Evolutionary conservation across 2,888 invertebrate genomes (phyloP), one percentile per base, ranked within the genome.

Genomic region (Drosophila austrosaltans): DNA sequence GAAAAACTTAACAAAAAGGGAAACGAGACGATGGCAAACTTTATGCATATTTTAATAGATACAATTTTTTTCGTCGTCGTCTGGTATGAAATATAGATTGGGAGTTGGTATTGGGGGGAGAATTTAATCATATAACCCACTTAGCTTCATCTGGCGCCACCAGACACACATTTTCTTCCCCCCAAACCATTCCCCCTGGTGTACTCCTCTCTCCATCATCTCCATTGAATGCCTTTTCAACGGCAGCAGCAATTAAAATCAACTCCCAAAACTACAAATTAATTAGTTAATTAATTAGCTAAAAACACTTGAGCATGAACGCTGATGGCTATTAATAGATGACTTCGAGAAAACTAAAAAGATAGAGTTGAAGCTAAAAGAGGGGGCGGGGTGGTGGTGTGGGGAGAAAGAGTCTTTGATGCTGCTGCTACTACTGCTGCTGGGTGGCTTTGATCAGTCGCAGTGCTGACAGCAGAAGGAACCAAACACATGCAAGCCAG

Each of bases 271-370:
- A 89, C 87, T 83, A 89, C 87, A 89, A 86, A 88, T 86, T 86
- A 88, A 86, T 86, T 89, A 88, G 85, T 86, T 88, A 89, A 86
- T 89, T 89, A 86, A 89, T 89, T 89, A 88, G 84, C 66, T 79
- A 67, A 83, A 75, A 87, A 76, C 89, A 88, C 88, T 86, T 82
- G 86, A 81, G 72, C 36, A 57, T 57, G 57, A 39, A 77, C 36
- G 80, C 77, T 69, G 76, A 60, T 65, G 66, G 64, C 69, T 87
- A 84, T 77, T 78, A 79, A 87, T 89, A 84, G 74, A 44, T 30
- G 58, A 48, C n/a, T 36, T 28, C 28, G 20, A 22, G 53, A 57
- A 58, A 62, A 60, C 22, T 25, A 48, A 8, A 25, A 12, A 1
- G 44, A 7, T 7, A 20, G 48, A 30, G 30, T 5, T 3, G 4